Evolutionary conservation across 2,113 vertebrate genomes (phyloP).

Genomic region (Hemichromis elongatus): DNA sequence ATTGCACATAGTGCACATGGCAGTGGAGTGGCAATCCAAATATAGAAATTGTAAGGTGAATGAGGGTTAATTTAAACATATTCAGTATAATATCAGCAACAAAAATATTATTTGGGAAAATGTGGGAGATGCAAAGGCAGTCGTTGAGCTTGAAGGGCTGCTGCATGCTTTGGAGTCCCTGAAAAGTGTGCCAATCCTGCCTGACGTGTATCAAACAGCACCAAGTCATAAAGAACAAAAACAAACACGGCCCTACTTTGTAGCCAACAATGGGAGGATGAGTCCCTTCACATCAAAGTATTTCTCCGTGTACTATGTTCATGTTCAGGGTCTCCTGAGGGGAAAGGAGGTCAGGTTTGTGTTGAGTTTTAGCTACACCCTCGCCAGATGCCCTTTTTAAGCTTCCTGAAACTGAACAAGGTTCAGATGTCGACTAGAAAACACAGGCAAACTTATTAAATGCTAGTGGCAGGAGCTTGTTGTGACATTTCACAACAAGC

Average conservation of each 20-base stretch:
- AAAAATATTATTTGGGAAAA: background rate
- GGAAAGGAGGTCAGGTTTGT: background rate
- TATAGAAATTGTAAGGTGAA: background rate
- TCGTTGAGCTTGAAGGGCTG: background rate
- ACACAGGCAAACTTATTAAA: background rate
- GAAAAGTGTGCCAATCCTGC: background rate
- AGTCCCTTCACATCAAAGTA: background rate
- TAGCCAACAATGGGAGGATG: background rate
- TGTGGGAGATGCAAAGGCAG: background rate
- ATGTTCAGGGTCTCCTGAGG: background rate
- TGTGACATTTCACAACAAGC: background rate
- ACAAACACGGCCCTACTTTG: background rate
- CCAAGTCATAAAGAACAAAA: background rate
- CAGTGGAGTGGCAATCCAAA: background rate
- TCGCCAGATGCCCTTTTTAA: background rate
- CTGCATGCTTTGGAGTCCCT: background rate
- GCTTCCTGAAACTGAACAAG: constrained; percentile 25
- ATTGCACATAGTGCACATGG: background rate
- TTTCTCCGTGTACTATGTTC: background rate
- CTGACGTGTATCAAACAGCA: background rate
- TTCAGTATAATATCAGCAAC: background rate
- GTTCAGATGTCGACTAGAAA: background rate
- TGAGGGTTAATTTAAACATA: background rate
- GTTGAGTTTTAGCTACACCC: constrained; percentile 43
- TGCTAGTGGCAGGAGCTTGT: background rate